These are phyloP conservation scores for Phylloscopus collybita DNA, from an alignment of 2,797 vertebrate genomes.

Conservation along the genomic window DNA sequence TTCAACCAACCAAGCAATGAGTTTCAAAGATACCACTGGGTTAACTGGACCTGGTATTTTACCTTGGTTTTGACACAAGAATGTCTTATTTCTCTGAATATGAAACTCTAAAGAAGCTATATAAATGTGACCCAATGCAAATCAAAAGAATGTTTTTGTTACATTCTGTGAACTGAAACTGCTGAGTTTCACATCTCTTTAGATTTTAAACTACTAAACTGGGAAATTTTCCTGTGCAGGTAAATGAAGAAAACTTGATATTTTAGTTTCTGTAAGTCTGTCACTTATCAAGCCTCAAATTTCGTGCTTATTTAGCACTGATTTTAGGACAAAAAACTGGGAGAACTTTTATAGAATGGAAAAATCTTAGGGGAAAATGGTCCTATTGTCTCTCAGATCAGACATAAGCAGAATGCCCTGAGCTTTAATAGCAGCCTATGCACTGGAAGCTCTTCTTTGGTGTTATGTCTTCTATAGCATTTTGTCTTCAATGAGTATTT, in stretches of 20 bases:
- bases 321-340: background rate
- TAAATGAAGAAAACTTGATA: background rate
- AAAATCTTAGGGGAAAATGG: background rate
- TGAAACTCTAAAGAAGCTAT: constrained; percentile 3
- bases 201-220: background rate
- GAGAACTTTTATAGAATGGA: background rate
- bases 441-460: background rate
- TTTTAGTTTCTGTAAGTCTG: background rate
- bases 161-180: constrained; percentile 53
- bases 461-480: background rate
- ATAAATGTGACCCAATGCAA: constrained; percentile 56
- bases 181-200: constrained; percentile 65
- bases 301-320: background rate
- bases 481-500: background rate
- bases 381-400: background rate
- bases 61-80: background rate
- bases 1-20: background rate
- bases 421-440: background rate
- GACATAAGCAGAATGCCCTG: background rate
- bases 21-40: background rate
- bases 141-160: constrained; percentile 53
- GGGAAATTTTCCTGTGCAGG: constrained; percentile 23
- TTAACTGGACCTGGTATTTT: background rate
- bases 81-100: constrained; percentile 22
- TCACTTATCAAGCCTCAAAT: background rate